Evolutionary conservation across 2,888 invertebrate genomes (phyloP).

Genomic region (Osmoderma eremita): DNA sequence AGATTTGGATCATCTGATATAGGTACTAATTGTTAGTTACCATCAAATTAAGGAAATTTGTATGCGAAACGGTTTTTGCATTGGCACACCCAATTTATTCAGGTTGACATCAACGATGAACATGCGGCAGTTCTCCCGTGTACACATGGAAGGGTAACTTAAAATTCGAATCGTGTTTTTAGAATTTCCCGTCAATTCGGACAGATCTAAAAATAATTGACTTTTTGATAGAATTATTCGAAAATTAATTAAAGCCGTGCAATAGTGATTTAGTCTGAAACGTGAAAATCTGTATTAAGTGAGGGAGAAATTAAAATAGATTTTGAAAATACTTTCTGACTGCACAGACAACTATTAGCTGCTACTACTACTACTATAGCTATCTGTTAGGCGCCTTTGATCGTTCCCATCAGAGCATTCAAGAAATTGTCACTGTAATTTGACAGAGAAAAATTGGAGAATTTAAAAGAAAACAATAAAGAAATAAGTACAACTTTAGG

Average conservation of each 20-base stretch:
- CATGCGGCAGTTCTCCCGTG: not conserved
- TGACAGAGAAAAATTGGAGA: no score
- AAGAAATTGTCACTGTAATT: no score
- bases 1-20: no score
- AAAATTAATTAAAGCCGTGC: not conserved
- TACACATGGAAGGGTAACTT: not conserved
- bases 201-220: conserved; percentile 28
- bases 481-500: no score
- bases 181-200: conserved; percentile 23
- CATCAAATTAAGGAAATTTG: conserved; percentile 26
- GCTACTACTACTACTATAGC: not conserved
- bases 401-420: no score
- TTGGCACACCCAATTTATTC: conserved; percentile 7
- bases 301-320: not conserved
- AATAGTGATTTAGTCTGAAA: not conserved
- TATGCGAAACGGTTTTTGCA: not conserved
- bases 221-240: conserved; percentile 9
- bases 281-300: not conserved
- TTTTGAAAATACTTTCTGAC: not conserved
- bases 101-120: conserved; percentile 12
- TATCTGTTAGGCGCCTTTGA: no score
- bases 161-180: conserved; percentile 26
- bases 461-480: no score
- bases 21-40: conserved; percentile 4
- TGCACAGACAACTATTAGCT: not conserved